Base-by-base conservation (phyloP, 2,888 invertebrate genomes). In the Melieria omissa region DNA sequence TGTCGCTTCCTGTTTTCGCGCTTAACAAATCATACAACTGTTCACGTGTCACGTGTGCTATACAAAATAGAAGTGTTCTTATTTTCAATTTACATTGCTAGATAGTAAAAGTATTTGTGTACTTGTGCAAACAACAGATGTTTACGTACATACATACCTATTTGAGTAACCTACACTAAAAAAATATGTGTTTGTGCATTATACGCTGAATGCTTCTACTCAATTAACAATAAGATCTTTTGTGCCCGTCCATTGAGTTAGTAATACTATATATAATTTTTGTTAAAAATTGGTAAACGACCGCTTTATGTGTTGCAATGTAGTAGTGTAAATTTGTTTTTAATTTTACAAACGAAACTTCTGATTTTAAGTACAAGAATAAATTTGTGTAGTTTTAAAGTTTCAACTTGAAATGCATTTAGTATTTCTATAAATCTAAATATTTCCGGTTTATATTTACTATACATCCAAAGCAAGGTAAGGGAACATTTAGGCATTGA, bases 51-150 rank as follows among this genome's bases (percentile, higher is more conserved):
- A 57, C 16, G 29, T 16, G 14, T 8, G 10, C 7, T n/a, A 57
- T 10, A 57, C n/a, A 57, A 10, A 10, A 4, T n/a, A n/a, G 57
- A 57, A 57, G 57, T 57, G 57, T 57, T 57, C 57, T 57, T 57
- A 57, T 57, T 57, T 57, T 14, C 57, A 8, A 57, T 4, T 57
- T 52, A 29, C 29, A 29, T 29, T 29, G 29, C 29, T 29, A 29
- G 29, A 29, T 29, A 52, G n/a, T 52, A 52, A 52, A 52, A 8
- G 8, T 12, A 49, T 52, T 52, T 5, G 12, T 49, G 12, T 10
- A 49, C 9, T 49, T 10, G 9, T 52, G 52, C 9, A 8, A 52
- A 52, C 14, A 5, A 4, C 7, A 52, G 14, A 52, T 52, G 4
- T 52, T 4, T 52, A 52, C 12, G 52, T 52, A 52, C n/a, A 52